Percentiles rank a stretch among this genome's conserved stretches.
phyloP scores from a whole-genome alignment of 1,140 invertebrate species.

The Trissolcus basalis region DNA sequence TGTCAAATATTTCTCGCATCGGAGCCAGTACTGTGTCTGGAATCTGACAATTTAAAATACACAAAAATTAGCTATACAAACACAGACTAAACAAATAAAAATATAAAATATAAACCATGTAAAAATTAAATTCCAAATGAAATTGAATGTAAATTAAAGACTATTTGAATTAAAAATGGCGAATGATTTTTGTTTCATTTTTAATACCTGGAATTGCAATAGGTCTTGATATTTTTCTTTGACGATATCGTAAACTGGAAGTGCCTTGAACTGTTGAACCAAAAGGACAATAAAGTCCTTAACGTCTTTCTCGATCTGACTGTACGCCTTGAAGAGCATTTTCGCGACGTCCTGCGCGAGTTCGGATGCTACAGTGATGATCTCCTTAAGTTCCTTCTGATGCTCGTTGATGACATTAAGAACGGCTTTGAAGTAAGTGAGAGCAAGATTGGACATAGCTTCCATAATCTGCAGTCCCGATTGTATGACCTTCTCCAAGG shows the following conservation, averaged over 20 bases:
- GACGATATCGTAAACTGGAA: constrained; percentile 77
- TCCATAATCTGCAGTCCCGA: constrained; percentile 73
- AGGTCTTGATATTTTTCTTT: constrained; percentile 74
- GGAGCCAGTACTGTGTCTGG: constrained; percentile 75
- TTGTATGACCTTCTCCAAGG: constrained; percentile 74
- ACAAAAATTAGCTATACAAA: constrained; percentile 3
- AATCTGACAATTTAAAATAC: constrained; percentile 56
- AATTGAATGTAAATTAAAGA: neutral
- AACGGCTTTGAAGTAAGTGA: constrained; percentile 76
- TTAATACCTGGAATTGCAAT: constrained; percentile 63
- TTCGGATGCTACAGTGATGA: constrained; percentile 77
- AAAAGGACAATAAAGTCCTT: constrained; percentile 73
- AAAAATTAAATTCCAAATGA: too few species aligned
- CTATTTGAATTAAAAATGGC: neutral
- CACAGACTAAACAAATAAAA: too few species aligned
- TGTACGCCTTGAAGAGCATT: constrained; percentile 72
- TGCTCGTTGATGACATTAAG: constrained; percentile 78
- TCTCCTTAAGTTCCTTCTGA: constrained; percentile 81
- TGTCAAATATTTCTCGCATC: constrained; percentile 74
- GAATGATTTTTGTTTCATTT: neutral
- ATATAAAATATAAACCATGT: neutral
- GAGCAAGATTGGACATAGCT: constrained; percentile 72
- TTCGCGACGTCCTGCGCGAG: constrained; percentile 76
- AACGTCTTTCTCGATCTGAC: constrained; percentile 74
- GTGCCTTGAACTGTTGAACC: constrained; percentile 76